Evolutionary conservation across 2,888 invertebrate species (phyloP).

Genomic region (Fragum sueziense): DNA sequence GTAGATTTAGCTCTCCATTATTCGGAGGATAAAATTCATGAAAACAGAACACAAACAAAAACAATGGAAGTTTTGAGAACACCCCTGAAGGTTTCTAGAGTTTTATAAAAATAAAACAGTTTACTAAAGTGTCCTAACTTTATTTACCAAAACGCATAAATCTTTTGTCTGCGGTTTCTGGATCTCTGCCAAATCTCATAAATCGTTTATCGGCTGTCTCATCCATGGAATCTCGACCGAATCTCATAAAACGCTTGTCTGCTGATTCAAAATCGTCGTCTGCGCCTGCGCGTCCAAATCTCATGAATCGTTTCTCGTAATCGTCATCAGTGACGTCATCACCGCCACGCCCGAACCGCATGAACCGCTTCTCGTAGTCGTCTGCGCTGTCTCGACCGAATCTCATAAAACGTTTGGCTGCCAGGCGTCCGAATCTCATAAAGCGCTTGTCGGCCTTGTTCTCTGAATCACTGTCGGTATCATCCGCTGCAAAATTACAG

Average conservation of each 20-base stretch:
- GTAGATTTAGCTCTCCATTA: neutral
- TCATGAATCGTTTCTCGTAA: conserved; percentile 68
- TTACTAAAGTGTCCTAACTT: conserved; percentile 4
- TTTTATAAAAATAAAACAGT: conserved; percentile 23
- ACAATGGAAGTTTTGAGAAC: neutral
- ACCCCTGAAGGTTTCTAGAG: neutral
- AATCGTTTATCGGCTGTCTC: conserved; percentile 64
- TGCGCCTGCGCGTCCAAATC: conserved; percentile 64
- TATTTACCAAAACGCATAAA: conserved; percentile 73
- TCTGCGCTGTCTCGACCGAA: conserved; percentile 50
- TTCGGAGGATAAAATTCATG: neutral
- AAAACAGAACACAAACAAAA: neutral
- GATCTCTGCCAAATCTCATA: conserved; percentile 71
- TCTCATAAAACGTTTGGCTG: conserved; percentile 70
- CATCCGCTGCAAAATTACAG: neutral
- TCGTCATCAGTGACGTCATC: conserved; percentile 43
- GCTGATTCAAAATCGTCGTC: conserved; percentile 11
- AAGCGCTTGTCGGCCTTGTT: conserved; percentile 62
- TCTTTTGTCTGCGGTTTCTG: conserved; percentile 64
- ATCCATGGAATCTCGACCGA: conserved; percentile 63
- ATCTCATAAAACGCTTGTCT: conserved; percentile 68
- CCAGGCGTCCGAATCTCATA: conserved; percentile 72
- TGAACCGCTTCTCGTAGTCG: conserved; percentile 69
- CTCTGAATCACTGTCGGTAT: neutral
- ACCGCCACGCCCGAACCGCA: conserved; percentile 67